Evolutionary conservation across 2,888 invertebrate genomes (phyloP).

Genomic region (Meta bourneti): DNA sequence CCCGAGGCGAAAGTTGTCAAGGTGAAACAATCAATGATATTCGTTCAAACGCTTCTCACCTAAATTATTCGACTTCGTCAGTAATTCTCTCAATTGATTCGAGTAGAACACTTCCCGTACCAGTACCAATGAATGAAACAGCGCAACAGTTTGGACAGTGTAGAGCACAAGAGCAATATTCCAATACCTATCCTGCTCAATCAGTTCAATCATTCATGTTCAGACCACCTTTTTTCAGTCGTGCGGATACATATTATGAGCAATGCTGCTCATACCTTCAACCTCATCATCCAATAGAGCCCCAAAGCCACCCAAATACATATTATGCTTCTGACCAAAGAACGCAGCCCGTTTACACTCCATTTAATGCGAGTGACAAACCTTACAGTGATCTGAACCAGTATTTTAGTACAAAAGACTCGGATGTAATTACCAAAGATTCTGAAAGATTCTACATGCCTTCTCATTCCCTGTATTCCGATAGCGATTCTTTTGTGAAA

Average conservation of each 20-base stretch:
- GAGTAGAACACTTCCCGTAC: background rate
- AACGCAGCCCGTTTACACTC: background rate
- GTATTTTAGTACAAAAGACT: background rate
- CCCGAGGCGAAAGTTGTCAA: slow-evolving; percentile 3
- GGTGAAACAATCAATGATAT: background rate
- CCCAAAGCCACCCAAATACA: background rate
- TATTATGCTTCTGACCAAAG: slow-evolving; percentile 8
- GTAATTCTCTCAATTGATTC: background rate
- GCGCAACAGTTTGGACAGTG: slow-evolving; percentile 1
- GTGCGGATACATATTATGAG: slow-evolving; percentile 11
- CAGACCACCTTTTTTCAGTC: background rate
- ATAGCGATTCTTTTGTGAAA: background rate
- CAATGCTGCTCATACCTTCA: slow-evolving; percentile 20
- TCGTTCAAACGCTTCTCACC: background rate
- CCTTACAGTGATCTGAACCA: slow-evolving; percentile 31
- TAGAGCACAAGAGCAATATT: background rate
- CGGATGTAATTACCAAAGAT: background rate
- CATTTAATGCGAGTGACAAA: background rate
- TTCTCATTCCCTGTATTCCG: slow-evolving; percentile 48
- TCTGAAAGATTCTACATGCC: slow-evolving; percentile 15
- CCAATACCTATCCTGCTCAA: slow-evolving; percentile 1
- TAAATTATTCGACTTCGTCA: background rate
- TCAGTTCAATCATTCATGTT: slow-evolving; percentile 23
- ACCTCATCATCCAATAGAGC: background rate
- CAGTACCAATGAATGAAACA: background rate